Conservation (phyloP, 2,888 invertebrate species). For the Gymnocheta viridis region DNA sequence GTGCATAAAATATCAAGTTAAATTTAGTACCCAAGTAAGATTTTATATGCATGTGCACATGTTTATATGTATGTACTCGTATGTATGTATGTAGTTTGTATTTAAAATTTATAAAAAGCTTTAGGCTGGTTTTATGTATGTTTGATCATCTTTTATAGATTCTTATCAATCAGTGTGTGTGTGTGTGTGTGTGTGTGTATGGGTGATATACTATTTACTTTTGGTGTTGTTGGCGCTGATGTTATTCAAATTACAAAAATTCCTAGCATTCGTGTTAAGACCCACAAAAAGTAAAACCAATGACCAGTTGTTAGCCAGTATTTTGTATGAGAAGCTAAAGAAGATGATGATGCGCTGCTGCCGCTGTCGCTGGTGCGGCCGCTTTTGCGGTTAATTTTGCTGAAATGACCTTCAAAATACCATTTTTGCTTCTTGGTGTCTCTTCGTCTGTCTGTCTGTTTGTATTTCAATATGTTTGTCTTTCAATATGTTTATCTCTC, state of each 20-base stretch:
- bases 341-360: slow-evolving; percentile 13
- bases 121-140: slow-evolving; percentile 1
- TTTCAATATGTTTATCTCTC: background rate
- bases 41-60: too few relatives aligned
- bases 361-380: background rate
- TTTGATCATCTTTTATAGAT: background rate
- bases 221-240: background rate
- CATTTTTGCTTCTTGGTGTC: slow-evolving; percentile 49
- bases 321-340: background rate
- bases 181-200: too few relatives aligned
- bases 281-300: slow-evolving; percentile 12
- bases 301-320: slow-evolving; percentile 36
- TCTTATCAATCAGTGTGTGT: too few relatives aligned
- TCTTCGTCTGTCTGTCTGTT: background rate
- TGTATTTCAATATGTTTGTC: background rate
- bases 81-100: slow-evolving; percentile 3
- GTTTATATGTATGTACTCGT: too few relatives aligned
- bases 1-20: background rate
- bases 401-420: slow-evolving; percentile 69
- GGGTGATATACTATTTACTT: too few relatives aligned
- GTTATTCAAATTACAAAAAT: slow-evolving; percentile 7
- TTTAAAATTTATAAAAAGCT: background rate
- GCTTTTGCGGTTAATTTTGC: slow-evolving; percentile 57
- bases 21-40: background rate
- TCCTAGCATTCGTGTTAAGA: background rate